These are phyloP conservation scores for Synergus japonicus DNA, from an alignment of 2,888 invertebrate species.

Conservation along the genomic window DNA sequence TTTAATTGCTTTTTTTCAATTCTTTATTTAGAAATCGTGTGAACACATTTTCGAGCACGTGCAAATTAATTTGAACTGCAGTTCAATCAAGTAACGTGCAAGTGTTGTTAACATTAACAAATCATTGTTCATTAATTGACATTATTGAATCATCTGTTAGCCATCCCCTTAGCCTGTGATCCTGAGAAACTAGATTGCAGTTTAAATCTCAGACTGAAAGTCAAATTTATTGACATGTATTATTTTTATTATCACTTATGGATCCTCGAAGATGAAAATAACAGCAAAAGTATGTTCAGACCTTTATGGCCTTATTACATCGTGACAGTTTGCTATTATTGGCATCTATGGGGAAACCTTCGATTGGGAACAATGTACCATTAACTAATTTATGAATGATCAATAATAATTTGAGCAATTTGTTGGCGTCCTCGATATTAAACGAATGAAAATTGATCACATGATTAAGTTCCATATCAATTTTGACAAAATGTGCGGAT, in stretches of 20 bases:
- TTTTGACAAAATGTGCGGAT: not conserved
- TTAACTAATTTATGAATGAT: not conserved
- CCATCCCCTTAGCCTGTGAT: not conserved
- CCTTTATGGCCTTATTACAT: not conserved
- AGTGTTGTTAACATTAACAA: too few relatives aligned
- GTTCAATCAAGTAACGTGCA: not conserved
- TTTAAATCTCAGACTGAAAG: not conserved
- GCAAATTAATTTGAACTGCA: not conserved
- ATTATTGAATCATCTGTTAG: not conserved
- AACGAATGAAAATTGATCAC: not conserved
- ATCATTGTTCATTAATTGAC: not conserved
- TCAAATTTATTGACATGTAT: not conserved
- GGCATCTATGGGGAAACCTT: not conserved
- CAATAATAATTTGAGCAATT: not conserved
- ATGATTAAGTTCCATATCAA: not conserved
- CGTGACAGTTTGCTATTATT: not conserved
- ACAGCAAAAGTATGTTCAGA: not conserved
- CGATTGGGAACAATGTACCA: not conserved
- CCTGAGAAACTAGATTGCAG: not conserved
- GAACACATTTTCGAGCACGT: not conserved
- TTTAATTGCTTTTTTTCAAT: constrained; percentile 21
- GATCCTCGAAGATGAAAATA: not conserved
- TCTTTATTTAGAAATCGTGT: constrained; percentile 9
- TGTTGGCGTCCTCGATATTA: not conserved
- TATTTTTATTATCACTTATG: not conserved